Evolutionary conservation across 2,113 vertebrate species (phyloP).

Genomic region (Sinocyclocheilus rhinocerous): DNA sequence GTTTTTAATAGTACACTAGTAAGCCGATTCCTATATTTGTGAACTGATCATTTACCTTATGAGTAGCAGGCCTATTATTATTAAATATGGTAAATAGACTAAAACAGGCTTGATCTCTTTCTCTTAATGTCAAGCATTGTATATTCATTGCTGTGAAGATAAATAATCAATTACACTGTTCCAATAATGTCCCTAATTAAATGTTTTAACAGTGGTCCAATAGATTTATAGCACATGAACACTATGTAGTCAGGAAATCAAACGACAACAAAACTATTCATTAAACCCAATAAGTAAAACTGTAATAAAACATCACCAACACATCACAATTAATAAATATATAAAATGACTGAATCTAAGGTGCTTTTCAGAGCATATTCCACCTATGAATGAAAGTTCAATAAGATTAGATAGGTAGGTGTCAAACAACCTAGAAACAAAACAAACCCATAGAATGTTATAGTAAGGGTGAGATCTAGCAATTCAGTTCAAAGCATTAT

Average conservation of each 20-base stretch:
- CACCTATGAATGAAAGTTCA: too few species aligned
- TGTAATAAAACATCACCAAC: slow-evolving; percentile 30
- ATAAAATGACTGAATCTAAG: slow-evolving; percentile 15
- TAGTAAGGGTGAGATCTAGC: background rate
- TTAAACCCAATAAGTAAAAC: slow-evolving; percentile 42
- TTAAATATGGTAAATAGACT: background rate
- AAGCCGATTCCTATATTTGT: too few species aligned
- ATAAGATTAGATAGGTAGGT: background rate
- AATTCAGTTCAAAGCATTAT: background rate
- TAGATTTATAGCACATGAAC: slow-evolving; percentile 20
- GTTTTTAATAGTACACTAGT: too few species aligned
- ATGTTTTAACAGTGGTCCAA: background rate
- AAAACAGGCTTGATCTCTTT: slow-evolving; percentile 4
- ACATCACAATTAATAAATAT: slow-evolving; percentile 21
- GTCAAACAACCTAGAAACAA: background rate
- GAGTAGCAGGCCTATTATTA: background rate
- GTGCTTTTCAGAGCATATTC: slow-evolving; percentile 48
- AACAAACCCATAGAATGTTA: background rate
- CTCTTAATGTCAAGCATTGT: background rate
- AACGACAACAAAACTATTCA: slow-evolving; percentile 1
- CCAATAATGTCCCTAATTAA: background rate
- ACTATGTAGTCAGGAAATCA: slow-evolving; percentile 1
- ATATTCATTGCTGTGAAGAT: background rate
- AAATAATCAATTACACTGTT: background rate
- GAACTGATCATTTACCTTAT: too few species aligned